Base-by-base conservation (phyloP, 2,113 vertebrate genomes). In the Electrona antarctica region DNA sequence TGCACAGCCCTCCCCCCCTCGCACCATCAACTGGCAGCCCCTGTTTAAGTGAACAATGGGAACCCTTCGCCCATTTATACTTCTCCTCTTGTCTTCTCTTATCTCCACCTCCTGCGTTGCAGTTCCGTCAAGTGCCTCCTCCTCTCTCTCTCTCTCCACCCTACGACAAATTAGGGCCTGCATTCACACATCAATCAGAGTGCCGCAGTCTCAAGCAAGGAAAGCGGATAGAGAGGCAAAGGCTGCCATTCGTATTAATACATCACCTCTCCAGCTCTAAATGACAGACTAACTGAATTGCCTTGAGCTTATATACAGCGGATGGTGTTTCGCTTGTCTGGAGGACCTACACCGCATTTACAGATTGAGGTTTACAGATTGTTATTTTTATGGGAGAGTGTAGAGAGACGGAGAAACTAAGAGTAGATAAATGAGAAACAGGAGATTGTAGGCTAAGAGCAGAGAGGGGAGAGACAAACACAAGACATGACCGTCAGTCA, bases 101-200 rank as follows among this genome's bases (percentile, higher is more conserved):
- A 62, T 81, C 78, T 76, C 51, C 65, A 41, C 70, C 46, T 21
- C 62, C 54, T 84, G 85, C 88, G 80, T 87, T 85, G 50, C 56
- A 11, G 33, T 61, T 73, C 76, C 80, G 80, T 87, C 79, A 86
- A 66, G 21, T 78, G 70, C 83, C 80, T 78, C 77, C 63, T 21
- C 21, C 21, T 21, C 21, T 21, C 21, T 45, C 21, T 85, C 84
- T 80, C 67, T 81, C 21, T 1, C 76, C 82, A 59, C 79, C 50
- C 86, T 81, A 85, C 73, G 70, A 55, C 84, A 81, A 90, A 88
- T 83, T 71, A 76, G 77, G 71, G 74, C 78, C 74, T 12, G 72
- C 77, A 62, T 87, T 90, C 80, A 82, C 68, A 86, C 79, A 70
- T 91, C 89, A 88, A 83, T 89, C 85, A 88, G 65, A 14, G n/a